Conservation (phyloP, 2,888 invertebrate species). For the Caenorhabditis uteleia region DNA sequence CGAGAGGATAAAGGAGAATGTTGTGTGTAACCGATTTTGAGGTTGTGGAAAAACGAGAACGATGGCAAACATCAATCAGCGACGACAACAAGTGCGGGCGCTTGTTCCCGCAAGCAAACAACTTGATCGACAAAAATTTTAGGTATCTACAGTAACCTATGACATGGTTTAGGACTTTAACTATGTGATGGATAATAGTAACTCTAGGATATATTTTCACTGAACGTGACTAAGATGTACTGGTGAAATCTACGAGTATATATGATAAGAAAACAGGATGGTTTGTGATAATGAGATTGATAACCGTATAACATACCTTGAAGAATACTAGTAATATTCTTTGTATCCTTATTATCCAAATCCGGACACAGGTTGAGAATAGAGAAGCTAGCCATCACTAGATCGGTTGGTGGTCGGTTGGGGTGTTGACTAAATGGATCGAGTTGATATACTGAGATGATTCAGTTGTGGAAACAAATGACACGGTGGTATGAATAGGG, state of each 20-base stretch:
- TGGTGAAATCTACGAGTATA: neutral
- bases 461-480: conserved; percentile 39
- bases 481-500: conserved; percentile 1
- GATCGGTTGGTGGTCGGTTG: neutral
- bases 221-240: no score
- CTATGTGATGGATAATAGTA: no score
- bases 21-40: no score
- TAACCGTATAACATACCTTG: conserved; percentile 11
- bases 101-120: conserved; percentile 10
- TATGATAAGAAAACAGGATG: neutral
- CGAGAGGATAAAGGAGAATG: no score
- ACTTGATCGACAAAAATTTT: no score
- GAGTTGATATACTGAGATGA: conserved; percentile 35
- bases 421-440: neutral
- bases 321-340: neutral
- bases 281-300: neutral
- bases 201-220: no score
- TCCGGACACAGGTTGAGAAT: conserved; percentile 54
- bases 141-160: no score
- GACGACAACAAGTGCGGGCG: conserved; percentile 41
- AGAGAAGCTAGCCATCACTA: conserved; percentile 49
- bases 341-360: conserved; percentile 19
- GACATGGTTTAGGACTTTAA: no score
- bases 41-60: conserved; percentile 32
- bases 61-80: conserved; percentile 49